A percentile compares a stretch with the other conserved stretches of the same genome.
Conservation (phyloP, 1,140 invertebrate genomes). For the Pseudomyrmex pallidus region DNA sequence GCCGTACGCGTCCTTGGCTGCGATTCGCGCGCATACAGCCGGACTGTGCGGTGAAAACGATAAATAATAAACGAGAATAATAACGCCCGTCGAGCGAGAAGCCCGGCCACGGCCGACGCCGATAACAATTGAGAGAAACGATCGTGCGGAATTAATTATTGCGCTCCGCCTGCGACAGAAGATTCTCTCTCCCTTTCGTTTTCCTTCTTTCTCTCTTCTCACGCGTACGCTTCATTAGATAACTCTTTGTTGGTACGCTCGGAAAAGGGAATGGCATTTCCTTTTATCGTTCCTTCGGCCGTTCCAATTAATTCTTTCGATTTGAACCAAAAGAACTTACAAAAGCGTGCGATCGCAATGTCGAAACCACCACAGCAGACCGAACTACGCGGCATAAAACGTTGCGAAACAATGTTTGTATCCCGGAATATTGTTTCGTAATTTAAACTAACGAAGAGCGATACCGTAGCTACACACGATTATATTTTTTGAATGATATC, state of each 20-base stretch:
- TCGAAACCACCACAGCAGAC: conserved; percentile 48
- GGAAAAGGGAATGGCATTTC: conserved; percentile 71
- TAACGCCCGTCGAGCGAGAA: conserved; percentile 28
- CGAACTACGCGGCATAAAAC: conserved; percentile 27
- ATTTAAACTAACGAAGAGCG: conserved; percentile 64
- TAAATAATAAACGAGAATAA: conserved; percentile 58
- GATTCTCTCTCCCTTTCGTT: not conserved
- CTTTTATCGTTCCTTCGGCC: conserved; percentile 67
- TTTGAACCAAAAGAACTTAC: conserved; percentile 39
- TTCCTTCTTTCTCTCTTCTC: not conserved
- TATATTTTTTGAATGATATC: not conserved
- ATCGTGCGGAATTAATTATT: conserved; percentile 64
- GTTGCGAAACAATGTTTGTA: not conserved
- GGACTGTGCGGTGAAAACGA: conserved; percentile 43
- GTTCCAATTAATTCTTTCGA: conserved; percentile 63
- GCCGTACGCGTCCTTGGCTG: conserved; percentile 44
- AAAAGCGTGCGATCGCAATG: conserved; percentile 61
- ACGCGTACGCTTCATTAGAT: conserved; percentile 52
- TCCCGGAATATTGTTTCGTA: conserved; percentile 11
- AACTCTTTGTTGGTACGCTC: conserved; percentile 51
- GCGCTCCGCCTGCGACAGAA: conserved; percentile 14
- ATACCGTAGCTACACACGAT: conserved; percentile 30
- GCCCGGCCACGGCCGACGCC: not conserved
- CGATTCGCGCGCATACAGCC: conserved; percentile 9
- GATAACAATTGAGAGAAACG: conserved; percentile 50